Conservation (phyloP, 2,113 vertebrate species). For the Antechinus flavipes region DNA sequence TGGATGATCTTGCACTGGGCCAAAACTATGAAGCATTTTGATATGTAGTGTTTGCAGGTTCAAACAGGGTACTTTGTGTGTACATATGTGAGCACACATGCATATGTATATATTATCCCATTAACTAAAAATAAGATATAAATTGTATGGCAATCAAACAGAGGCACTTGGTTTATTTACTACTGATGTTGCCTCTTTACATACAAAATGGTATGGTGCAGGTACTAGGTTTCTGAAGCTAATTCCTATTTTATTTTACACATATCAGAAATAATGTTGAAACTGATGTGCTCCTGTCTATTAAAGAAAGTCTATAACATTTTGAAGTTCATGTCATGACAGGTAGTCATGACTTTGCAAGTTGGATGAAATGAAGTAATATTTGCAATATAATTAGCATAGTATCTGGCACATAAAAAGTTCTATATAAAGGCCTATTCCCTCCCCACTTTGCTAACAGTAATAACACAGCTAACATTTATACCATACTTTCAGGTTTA, state of each 20-base stretch:
- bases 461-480: background rate
- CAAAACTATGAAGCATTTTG: background rate
- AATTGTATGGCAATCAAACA: background rate
- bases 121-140: background rate
- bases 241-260: background rate
- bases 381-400: background rate
- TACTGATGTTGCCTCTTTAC: background rate
- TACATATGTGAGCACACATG: background rate
- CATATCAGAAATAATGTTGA: background rate
- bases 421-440: background rate
- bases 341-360: background rate
- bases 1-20: background rate
- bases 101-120: background rate
- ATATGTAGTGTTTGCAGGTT: background rate
- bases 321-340: background rate
- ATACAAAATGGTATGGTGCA: too few relatives aligned
- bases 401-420: background rate
- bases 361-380: background rate
- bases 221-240: background rate
- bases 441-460: background rate
- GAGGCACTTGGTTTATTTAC: background rate
- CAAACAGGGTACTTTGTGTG: background rate
- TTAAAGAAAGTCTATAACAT: background rate
- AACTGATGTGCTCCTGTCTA: background rate
- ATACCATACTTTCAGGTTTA: background rate